Evolutionary conservation across 2,113 vertebrate genomes (phyloP).

Genomic region (Daphoenositta chrysoptera): DNA sequence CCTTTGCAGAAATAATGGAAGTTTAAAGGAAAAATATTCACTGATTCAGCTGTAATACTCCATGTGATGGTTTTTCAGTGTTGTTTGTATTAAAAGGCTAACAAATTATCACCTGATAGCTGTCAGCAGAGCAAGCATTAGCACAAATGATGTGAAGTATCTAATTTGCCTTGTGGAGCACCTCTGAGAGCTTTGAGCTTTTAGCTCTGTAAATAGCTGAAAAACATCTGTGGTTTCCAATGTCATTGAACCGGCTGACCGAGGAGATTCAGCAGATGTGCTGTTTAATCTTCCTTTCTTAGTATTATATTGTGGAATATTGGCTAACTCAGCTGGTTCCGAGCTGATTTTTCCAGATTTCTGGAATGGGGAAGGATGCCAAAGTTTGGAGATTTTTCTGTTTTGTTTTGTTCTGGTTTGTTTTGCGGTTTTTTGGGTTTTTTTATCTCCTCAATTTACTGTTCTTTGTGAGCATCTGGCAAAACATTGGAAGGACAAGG

Average conservation of each 20-base stretch:
- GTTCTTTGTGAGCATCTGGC: neutral
- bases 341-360: neutral
- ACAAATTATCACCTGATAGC: neutral
- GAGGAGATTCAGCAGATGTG: neutral
- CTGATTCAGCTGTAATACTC: neutral
- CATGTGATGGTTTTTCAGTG: neutral
- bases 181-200: neutral
- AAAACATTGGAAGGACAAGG: neutral
- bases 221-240: rapidly evolving
- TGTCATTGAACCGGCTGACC: neutral
- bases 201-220: neutral
- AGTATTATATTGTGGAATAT: neutral
- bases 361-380: neutral
- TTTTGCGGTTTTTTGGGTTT: neutral
- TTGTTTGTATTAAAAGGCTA: neutral
- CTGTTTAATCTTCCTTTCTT: neutral
- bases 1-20: neutral
- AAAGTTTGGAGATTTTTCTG: neutral
- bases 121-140: neutral
- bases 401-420: neutral
- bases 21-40: neutral
- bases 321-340: neutral
- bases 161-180: neutral
- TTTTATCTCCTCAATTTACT: neutral
- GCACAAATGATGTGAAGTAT: neutral